Percentiles rank a stretch among this genome's conserved stretches.
Evolutionary conservation across 2,888 invertebrate genomes (phyloP).

Genomic region (Himalopsyche tibetana): DNA sequence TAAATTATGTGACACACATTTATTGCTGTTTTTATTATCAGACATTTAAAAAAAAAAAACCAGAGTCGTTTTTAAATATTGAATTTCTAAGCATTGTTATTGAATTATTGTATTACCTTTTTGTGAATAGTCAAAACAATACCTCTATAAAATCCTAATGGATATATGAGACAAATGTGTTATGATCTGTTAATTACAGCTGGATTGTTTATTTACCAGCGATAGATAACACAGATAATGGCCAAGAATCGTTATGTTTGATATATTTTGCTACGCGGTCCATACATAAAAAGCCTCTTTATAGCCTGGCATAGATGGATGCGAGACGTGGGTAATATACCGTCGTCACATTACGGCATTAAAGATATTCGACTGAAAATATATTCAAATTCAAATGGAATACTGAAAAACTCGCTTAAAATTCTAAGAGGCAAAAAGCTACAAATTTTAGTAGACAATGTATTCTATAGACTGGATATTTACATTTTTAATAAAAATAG

Average conservation of each 20-base stretch:
- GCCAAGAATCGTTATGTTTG: slow-evolving; percentile 18
- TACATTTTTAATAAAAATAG: slow-evolving; percentile 1
- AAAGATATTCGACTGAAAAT: slow-evolving; percentile 30
- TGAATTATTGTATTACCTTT: too few relatives aligned
- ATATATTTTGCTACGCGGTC: slow-evolving; percentile 20
- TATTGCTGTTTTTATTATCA: too few relatives aligned
- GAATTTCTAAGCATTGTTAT: too few relatives aligned
- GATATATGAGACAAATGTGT: background rate
- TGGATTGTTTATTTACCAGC: background rate
- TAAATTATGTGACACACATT: too few relatives aligned
- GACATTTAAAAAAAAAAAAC: too few relatives aligned
- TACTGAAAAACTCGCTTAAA: slow-evolving; percentile 34
- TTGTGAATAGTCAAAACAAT: too few relatives aligned
- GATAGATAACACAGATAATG: slow-evolving; percentile 22
- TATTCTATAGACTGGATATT: slow-evolving; percentile 12
- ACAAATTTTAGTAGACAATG: slow-evolving; percentile 7
- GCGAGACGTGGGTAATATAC: slow-evolving; percentile 26
- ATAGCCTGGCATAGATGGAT: slow-evolving; percentile 34
- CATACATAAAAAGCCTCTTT: slow-evolving; percentile 26
- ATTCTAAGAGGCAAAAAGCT: slow-evolving; percentile 16
- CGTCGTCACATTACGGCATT: slow-evolving; percentile 23
- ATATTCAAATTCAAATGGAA: slow-evolving; percentile 34
- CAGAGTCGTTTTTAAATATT: too few relatives aligned
- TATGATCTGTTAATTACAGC: slow-evolving; percentile 2
- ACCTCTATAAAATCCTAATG: too few relatives aligned